These are phyloP conservation scores for Strongylocentrotus purpuratus DNA, from an alignment of 35 echinoderm and acorn worm species.

Conservation along the genomic window DNA sequence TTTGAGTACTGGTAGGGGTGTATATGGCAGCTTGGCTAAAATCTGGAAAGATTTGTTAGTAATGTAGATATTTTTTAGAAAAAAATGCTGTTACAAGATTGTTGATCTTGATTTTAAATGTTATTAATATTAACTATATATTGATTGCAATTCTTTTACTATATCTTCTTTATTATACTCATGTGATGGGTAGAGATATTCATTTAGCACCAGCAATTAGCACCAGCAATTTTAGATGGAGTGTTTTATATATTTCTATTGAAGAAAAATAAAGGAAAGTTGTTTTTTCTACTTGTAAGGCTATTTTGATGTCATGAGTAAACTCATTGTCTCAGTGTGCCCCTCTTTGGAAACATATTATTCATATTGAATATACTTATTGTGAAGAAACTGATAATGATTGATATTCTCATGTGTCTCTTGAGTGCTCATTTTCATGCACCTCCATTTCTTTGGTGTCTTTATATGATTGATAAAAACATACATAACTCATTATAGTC, in stretches of 20 bases:
- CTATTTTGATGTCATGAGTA: not conserved
- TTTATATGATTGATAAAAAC: too few species aligned
- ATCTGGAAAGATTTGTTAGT: too few species aligned
- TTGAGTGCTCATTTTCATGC: not conserved
- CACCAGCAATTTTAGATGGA: not conserved
- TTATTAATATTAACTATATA: too few species aligned
- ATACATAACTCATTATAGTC: too few species aligned
- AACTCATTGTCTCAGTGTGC: not conserved
- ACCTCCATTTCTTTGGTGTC: not conserved
- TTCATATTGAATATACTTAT: not conserved
- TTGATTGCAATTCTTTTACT: too few species aligned
- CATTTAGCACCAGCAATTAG: not conserved
- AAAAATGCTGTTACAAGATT: too few species aligned
- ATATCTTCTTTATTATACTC: not conserved
- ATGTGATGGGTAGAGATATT: not conserved
- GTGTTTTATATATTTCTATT: not conserved
- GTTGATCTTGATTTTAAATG: too few species aligned
- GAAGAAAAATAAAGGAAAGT: not conserved
- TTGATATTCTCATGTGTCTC: not conserved
- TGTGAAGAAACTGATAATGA: not conserved
- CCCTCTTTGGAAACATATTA: not conserved
- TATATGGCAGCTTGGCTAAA: not conserved
- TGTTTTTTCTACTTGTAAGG: not conserved
- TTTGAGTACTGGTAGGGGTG: not conserved
- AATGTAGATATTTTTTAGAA: too few species aligned